Conservation (phyloP, 2,888 invertebrate species). For the Philereme transversata region DNA sequence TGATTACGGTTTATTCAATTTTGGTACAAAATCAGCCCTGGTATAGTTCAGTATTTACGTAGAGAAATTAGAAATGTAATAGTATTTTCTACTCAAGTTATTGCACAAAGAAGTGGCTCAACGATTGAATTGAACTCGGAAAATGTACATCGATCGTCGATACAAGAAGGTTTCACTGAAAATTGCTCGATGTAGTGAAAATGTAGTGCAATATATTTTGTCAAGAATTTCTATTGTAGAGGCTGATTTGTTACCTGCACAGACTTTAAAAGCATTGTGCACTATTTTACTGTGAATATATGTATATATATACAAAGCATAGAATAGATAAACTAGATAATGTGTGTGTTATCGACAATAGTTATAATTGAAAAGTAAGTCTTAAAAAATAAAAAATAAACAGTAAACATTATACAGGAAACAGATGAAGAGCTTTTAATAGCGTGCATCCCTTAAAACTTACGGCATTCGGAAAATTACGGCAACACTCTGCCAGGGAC, state of each 20-base stretch:
- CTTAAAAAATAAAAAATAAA: no score
- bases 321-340: no score
- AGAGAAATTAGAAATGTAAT: no score
- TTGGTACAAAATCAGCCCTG: no score
- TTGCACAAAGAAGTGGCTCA: constrained; percentile 16
- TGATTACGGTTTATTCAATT: no score
- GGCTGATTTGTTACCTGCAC: constrained; percentile 51
- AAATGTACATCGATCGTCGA: constrained; percentile 4
- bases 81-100: constrained; percentile 3
- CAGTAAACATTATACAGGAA: no score
- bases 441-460: constrained; percentile 32
- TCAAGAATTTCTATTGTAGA: constrained; percentile 48
- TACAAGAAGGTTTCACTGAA: constrained; percentile 21
- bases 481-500: constrained; percentile 37
- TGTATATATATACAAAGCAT: no score
- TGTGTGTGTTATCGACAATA: no score
- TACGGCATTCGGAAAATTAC: constrained; percentile 47
- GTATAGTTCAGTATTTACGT: no score
- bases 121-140: constrained; percentile 20
- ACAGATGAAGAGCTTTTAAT: constrained; percentile 15
- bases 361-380: no score
- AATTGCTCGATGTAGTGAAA: constrained; percentile 37
- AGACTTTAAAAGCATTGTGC: constrained; percentile 44
- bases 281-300: constrained; percentile 38
- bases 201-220: constrained; percentile 46